A percentile compares a stretch with the other conserved stretches of the same genome.
Conservation (phyloP, 2,113 vertebrate species). For the Muntiacus muntjak region DNA sequence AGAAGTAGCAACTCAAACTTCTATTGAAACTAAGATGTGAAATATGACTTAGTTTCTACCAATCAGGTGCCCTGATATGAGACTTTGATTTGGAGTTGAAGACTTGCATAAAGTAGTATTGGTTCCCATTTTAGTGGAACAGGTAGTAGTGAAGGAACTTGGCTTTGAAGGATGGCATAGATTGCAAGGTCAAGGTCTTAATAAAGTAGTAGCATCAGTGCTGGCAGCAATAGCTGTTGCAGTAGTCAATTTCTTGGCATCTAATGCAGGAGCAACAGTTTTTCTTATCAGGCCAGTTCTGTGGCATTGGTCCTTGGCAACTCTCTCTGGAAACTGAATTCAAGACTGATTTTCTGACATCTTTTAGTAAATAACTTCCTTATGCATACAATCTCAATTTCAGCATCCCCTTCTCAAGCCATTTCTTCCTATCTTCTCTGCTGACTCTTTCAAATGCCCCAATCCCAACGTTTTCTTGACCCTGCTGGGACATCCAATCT, state of each 20-base stretch:
- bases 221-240: conserved; percentile 52
- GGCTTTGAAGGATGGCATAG: conserved; percentile 36
- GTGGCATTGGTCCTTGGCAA: background rate
- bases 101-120: background rate
- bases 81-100: conserved; percentile 40
- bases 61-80: background rate
- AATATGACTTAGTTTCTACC: background rate
- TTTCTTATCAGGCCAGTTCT: conserved; percentile 49
- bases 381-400: background rate
- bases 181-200: conserved; percentile 57
- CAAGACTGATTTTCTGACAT: background rate
- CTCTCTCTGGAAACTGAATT: conserved; percentile 51
- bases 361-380: conserved; percentile 35
- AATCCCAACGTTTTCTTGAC: conserved; percentile 6
- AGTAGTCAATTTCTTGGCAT: conserved; percentile 58
- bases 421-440: background rate
- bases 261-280: conserved; percentile 42
- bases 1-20: conserved; percentile 27
- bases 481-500: background rate
- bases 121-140: conserved; percentile 28
- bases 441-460: background rate
- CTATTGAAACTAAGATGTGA: background rate
- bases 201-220: conserved; percentile 45
- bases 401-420: background rate
- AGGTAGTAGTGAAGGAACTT: conserved; percentile 30